Conservation (phyloP, 1,140 invertebrate species). For the Cephus cinctus region DNA sequence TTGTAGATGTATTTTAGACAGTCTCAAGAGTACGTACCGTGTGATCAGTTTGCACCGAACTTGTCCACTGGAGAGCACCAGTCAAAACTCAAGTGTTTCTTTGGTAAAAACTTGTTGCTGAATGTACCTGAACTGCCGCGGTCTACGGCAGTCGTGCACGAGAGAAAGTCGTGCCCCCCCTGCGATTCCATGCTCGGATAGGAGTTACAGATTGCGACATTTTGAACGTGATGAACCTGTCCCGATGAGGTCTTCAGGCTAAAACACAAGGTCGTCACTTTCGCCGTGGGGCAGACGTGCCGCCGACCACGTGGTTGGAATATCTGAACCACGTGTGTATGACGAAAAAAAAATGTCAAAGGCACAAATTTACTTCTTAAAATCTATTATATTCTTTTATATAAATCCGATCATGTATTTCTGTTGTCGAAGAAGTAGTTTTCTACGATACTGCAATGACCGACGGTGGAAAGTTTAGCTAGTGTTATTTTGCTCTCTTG, state of each 20-base stretch:
- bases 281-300: conserved; percentile 18
- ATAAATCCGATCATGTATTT: conserved; percentile 18
- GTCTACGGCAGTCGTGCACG: conserved; percentile 22
- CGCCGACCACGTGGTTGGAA: too few species aligned
- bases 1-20: too few species aligned
- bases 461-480: conserved; percentile 12
- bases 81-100: conserved; percentile 21
- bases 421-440: conserved; percentile 11
- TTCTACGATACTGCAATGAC: conserved; percentile 11
- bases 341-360: too few species aligned
- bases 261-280: conserved; percentile 24
- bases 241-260: conserved; percentile 14
- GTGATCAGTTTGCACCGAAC: background rate
- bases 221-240: conserved; percentile 23
- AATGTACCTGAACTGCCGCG: conserved; percentile 36
- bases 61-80: background rate
- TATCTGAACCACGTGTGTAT: too few species aligned
- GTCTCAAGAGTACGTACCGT: conserved; percentile 16
- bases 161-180: conserved; percentile 46
- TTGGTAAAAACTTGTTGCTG: conserved; percentile 47
- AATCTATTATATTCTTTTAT: too few species aligned
- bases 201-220: conserved; percentile 31
- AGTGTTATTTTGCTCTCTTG: too few species aligned
- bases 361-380: too few species aligned
- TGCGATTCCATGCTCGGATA: conserved; percentile 14